Evolutionary conservation across 2,888 invertebrate species (phyloP).

Genomic region (Iselma pallidipennis): DNA sequence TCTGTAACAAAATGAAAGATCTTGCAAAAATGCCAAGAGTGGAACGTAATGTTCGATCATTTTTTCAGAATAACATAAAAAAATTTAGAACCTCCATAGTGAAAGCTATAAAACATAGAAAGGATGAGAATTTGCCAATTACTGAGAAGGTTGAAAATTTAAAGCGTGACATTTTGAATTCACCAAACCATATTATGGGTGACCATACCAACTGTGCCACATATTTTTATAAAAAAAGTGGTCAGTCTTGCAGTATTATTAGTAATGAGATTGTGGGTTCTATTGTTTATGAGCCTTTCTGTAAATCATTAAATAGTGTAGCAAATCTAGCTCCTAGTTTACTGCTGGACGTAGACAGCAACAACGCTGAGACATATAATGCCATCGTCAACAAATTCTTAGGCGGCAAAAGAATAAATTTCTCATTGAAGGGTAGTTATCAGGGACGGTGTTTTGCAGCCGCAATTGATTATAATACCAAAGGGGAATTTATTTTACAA

Average conservation of each 20-base stretch:
- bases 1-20: conserved; percentile 10
- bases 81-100: not conserved
- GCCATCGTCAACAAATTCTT: conserved; percentile 41
- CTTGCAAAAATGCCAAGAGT: not conserved
- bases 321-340: not conserved
- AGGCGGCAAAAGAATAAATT: conserved; percentile 47
- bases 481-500: not conserved
- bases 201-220: conserved; percentile 1
- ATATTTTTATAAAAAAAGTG: conserved; percentile 8
- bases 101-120: not conserved
- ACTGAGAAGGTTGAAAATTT: too few relatives aligned
- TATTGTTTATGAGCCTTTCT: not conserved
- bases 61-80: not conserved
- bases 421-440: conserved; percentile 37
- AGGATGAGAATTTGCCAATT: not conserved
- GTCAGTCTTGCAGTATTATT: not conserved
- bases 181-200: not conserved
- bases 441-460: conserved; percentile 43
- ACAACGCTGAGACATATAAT: conserved; percentile 42
- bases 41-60: not conserved
- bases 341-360: conserved; percentile 28
- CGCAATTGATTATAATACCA: conserved; percentile 1
- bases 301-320: not conserved
- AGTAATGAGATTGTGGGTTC: too few relatives aligned
- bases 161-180: conserved; percentile 16